Evolutionary conservation across 2,113 vertebrate species (phyloP).

Genomic region (Muscicapa adusta): DNA sequence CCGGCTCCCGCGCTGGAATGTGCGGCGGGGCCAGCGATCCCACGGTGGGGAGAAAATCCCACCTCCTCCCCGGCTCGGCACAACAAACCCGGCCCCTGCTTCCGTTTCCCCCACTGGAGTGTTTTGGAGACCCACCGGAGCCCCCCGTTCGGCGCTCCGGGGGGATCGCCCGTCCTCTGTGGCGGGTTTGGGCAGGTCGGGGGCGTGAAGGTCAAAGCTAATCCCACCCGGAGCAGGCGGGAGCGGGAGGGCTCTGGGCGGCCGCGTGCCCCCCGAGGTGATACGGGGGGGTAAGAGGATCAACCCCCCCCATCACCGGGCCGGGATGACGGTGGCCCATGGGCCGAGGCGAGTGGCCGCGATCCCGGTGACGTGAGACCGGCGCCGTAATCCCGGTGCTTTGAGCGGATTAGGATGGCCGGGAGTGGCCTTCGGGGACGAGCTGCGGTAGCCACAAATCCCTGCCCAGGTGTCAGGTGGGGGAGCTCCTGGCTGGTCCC

Average conservation of each 20-base stretch:
- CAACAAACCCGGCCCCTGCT: background rate
- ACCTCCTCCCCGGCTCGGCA: background rate
- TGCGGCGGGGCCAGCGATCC: background rate
- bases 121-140: background rate
- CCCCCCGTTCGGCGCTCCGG: background rate
- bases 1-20: background rate
- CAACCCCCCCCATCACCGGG: background rate
- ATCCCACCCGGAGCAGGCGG: background rate
- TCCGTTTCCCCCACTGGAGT: background rate
- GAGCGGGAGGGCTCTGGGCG: background rate
- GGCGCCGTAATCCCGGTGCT: background rate
- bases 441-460: background rate
- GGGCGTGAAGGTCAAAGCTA: background rate
- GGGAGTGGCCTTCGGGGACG: background rate
- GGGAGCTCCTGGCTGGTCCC: background rate
- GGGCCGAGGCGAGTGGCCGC: background rate
- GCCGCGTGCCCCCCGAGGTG: background rate
- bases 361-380: background rate
- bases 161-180: background rate
- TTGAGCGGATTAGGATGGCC: slow-evolving; percentile 29
- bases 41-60: background rate
- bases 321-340: background rate
- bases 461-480: background rate
- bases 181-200: background rate
- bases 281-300: background rate